Conservation (phyloP, 2,113 vertebrate species). For the Sinocyclocheilus anshuiensis region DNA sequence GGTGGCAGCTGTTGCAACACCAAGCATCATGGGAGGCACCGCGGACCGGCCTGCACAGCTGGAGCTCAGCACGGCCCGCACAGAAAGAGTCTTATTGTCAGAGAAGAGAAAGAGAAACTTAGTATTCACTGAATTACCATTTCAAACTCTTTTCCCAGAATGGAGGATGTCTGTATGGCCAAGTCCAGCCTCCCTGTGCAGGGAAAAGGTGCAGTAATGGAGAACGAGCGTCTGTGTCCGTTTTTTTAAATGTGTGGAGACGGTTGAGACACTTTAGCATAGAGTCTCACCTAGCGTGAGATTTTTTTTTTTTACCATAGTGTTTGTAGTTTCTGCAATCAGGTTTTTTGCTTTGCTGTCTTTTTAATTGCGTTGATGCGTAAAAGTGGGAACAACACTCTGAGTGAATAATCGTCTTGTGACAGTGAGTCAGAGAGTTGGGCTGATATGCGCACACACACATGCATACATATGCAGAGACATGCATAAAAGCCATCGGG, state of each 20-base stretch:
- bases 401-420: constrained; percentile 56
- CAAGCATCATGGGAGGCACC: constrained; percentile 55
- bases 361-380: constrained; percentile 3
- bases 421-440: constrained; percentile 57
- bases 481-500: constrained; percentile 34
- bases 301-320: too few species aligned
- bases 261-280: neutral
- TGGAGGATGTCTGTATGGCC: constrained; percentile 23
- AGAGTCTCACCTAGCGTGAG: too few species aligned
- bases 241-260: neutral
- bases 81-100: constrained; percentile 54
- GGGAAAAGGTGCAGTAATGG: constrained; percentile 7
- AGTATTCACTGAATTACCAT: constrained; percentile 44
- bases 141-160: constrained; percentile 51
- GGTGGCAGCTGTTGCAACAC: constrained; percentile 68
- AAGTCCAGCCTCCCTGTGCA: constrained; percentile 27
- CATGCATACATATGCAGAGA: constrained; percentile 15
- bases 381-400: neutral
- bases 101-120: constrained; percentile 9
- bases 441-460: constrained; percentile 20
- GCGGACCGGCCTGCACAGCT: constrained; percentile 56
- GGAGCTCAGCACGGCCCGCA: constrained; percentile 39
- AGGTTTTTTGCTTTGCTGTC: constrained; percentile 2
- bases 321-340: neutral
- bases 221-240: neutral